Conservation (phyloP, 2,113 vertebrate species). For the Bos javanicus region DNA sequence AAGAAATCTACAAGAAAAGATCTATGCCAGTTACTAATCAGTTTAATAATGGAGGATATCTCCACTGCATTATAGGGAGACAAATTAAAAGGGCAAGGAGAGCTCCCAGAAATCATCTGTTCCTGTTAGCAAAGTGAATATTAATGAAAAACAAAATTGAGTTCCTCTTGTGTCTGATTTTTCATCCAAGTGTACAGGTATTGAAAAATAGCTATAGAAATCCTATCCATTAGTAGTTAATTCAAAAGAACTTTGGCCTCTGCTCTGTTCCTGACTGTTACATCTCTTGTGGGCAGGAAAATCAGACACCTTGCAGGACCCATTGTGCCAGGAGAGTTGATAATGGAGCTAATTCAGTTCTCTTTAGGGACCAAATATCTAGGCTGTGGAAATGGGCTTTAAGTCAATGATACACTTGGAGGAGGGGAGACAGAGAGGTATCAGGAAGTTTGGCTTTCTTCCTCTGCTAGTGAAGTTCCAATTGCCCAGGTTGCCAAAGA, state of each 20-base stretch:
- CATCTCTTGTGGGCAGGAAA: constrained; percentile 33
- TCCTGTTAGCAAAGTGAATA: constrained; percentile 77
- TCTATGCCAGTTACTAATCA: constrained; percentile 56
- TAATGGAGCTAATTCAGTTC: constrained; percentile 23
- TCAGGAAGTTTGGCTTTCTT: background rate
- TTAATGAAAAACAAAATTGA: constrained; percentile 81
- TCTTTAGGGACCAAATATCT: background rate
- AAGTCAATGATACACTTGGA: background rate
- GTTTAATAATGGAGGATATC: constrained; percentile 64
- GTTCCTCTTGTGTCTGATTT: constrained; percentile 77
- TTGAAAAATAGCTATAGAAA: constrained; percentile 76
- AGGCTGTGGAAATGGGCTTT: background rate
- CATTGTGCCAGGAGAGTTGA: background rate
- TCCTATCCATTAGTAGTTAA: constrained; percentile 71
- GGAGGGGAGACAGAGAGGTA: background rate
- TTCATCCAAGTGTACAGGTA: constrained; percentile 72
- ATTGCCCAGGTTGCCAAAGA: background rate
- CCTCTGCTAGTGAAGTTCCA: background rate
- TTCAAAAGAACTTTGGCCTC: constrained; percentile 74
- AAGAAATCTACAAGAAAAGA: constrained; percentile 46
- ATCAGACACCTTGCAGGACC: background rate
- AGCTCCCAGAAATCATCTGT: constrained; percentile 77
- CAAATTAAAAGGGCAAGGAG: constrained; percentile 73
- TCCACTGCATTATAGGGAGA: constrained; percentile 52
- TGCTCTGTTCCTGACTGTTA: constrained; percentile 47